Conservation (phyloP, 2,888 invertebrate species). For the Aromia moschata region DNA sequence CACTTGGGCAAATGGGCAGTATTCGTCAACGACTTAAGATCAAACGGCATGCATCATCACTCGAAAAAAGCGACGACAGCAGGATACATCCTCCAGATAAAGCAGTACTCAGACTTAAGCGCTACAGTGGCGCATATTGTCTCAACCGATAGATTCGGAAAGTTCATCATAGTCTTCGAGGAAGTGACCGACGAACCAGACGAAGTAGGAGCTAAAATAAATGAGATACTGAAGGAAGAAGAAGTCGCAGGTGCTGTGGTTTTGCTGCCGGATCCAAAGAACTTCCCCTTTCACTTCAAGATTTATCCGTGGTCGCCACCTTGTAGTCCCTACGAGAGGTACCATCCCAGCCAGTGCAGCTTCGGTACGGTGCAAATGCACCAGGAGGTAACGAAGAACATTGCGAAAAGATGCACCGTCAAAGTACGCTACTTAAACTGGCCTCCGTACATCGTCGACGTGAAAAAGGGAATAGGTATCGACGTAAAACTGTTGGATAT, state of each 20-base stretch:
- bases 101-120: background rate
- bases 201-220: no score
- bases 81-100: background rate
- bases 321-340: background rate
- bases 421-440: background rate
- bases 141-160: background rate
- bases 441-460: background rate
- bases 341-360: background rate
- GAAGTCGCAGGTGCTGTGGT: background rate
- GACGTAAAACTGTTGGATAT: background rate
- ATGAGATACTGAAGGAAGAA: no score
- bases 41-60: background rate
- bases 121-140: background rate
- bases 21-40: background rate
- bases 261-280: background rate
- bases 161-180: background rate
- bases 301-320: conserved; percentile 5
- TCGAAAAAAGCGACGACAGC: background rate
- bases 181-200: background rate
- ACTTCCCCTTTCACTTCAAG: background rate
- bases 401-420: background rate
- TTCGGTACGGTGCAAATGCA: background rate
- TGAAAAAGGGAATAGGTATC: background rate
- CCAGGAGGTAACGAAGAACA: background rate
- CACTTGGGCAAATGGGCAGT: background rate